Base-by-base conservation (phyloP, 2,888 invertebrate species). In the Tenthredo mesomela region DNA sequence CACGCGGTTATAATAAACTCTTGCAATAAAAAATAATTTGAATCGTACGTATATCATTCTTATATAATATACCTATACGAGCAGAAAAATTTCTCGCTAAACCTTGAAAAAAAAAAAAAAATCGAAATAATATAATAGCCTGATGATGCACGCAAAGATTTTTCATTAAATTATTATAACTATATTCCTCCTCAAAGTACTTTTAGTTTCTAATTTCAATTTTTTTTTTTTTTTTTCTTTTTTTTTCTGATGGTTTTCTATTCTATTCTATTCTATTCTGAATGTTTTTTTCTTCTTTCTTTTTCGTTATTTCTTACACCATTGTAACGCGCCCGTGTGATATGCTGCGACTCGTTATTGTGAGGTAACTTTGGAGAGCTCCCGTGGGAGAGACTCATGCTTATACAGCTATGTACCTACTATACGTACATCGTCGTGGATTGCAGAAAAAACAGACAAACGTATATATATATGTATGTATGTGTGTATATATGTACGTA, bases 291-390 rank as follows among this genome's bases (percentile, higher is more conserved):
- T 70, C 5, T 7, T 10, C 2, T 70, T 70, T 18, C 0, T 37
- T 33, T 18, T 29, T 70, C 9, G 2, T n/a, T 70, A 37, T 70
- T 37, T 70, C 12, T 37, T 70, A 15, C 29, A 29, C 18, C 37
- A 70, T 37, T 70, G 70, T 70, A 18, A 67, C 29, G 33, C 29
- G 29, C 25, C 15, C 67, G 67, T 67, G 67, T 37, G 70, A 70
- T 29, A 70, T 29, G 33, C 37, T 29, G 33, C 37, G 70, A 37
- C n/a, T 70, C n/a, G 37, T 37, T 70, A 70, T 70, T 70, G 71
- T 73, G 71, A 73, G 70, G 70, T 70, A 70, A 70, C 37, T 70
- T 70, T 70, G 33, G 37, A 70, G 71, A 43, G 43, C n/a, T 73
- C 71, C 71, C 71, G 43, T 25, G 43, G 71, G 71, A 73, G 71